Evolutionary conservation across 2,888 invertebrate genomes (phyloP).

Genomic region (Apamea crenata): DNA sequence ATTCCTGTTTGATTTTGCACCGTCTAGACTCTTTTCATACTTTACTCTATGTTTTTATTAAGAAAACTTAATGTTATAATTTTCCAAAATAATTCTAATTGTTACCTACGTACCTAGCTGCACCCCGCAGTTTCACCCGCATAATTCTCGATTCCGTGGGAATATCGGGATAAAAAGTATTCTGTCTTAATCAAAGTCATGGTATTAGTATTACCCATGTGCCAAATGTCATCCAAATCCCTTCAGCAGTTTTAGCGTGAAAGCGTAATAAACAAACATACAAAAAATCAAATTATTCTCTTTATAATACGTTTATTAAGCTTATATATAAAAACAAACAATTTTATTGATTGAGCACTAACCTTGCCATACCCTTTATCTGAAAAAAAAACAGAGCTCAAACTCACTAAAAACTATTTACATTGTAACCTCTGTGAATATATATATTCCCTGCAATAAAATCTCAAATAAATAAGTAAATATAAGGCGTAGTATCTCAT

Average conservation of each 20-base stretch:
- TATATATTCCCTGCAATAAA: slow-evolving; percentile 73
- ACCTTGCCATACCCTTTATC: neutral
- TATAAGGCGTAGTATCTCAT: slow-evolving; percentile 84
- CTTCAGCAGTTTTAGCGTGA: neutral
- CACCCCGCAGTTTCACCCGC: no score
- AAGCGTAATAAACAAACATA: neutral
- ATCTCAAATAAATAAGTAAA: slow-evolving; percentile 80
- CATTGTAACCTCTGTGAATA: slow-evolving; percentile 47
- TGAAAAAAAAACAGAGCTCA: neutral
- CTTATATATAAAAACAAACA: neutral
- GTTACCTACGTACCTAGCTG: neutral
- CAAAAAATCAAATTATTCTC: no score
- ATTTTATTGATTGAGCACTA: neutral
- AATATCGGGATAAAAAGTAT: neutral
- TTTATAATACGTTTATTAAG: neutral
- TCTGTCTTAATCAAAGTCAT: no score
- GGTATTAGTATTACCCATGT: neutral
- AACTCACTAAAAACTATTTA: neutral
- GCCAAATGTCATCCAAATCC: neutral
- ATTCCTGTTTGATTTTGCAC: neutral
- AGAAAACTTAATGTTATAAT: neutral
- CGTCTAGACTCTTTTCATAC: neutral
- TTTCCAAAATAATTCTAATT: neutral
- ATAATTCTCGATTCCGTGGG: neutral
- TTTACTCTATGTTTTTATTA: no score